These are phyloP conservation scores for Pygoscelis antarcticus DNA, from an alignment of 2,113 vertebrate genomes.

Conservation along the genomic window DNA sequence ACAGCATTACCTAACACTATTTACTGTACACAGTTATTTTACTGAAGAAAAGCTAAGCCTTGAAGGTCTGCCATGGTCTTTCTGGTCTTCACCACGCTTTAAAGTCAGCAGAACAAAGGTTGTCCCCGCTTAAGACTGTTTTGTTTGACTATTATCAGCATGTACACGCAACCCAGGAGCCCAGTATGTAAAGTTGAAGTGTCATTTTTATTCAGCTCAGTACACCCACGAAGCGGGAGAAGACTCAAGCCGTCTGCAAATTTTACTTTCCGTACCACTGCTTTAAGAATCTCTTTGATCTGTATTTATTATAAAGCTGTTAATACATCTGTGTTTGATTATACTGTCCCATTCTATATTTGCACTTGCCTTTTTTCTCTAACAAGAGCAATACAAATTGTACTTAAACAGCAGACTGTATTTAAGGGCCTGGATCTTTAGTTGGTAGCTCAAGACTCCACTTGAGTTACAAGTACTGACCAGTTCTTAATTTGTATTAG, in stretches of 20 bases:
- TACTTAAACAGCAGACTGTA: not conserved
- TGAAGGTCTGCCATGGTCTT: not conserved
- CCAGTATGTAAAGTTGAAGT: rapidly evolving
- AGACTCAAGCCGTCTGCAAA: not conserved
- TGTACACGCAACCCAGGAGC: not conserved
- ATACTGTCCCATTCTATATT: not conserved
- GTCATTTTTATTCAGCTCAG: not conserved
- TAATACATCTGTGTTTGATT: not conserved
- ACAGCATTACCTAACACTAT: not conserved
- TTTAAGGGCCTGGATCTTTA: not conserved
- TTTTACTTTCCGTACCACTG: not conserved
- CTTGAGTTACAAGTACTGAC: not conserved
- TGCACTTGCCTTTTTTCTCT: not conserved
- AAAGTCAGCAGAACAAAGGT: not conserved
- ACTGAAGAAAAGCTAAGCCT: not conserved
- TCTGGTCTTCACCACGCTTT: not conserved
- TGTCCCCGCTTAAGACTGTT: rapidly evolving
- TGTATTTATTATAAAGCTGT: not conserved
- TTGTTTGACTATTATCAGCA: not conserved
- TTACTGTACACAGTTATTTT: not conserved
- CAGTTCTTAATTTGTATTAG: not conserved
- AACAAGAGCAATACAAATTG: not conserved
- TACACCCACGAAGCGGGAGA: not conserved
- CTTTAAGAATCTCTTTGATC: not conserved
- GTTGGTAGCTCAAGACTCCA: not conserved